Base-by-base conservation (phyloP, 2,113 vertebrate genomes). In the Penelope pileata region DNA sequence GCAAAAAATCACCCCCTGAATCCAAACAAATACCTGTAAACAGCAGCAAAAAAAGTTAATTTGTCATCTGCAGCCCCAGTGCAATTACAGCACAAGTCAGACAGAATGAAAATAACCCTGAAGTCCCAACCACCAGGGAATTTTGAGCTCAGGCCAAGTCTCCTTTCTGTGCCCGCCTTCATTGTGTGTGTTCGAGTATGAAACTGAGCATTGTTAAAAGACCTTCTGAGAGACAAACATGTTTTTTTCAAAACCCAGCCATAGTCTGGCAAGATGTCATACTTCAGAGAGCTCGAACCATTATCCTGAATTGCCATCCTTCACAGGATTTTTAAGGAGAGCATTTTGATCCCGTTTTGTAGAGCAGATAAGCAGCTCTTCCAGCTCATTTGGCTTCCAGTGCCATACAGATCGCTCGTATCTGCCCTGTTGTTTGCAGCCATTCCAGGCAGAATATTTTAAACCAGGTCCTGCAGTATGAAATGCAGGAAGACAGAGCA, bases 21-120 rank as follows among this genome's bases (percentile, higher is more conserved):
- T 91, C 82, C 90, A 94, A 91, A 91, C 64, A 90, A 80, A 92
- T 74, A 86, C 64, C 36, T 94, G 75, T 83, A 93, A 93, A 91
- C n/a, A 92, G 32, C 1, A 1, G 38, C 2, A 80, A 85, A 81
- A 68, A 40, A 86, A 66, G 66, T 87, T 91, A 92, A 93, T 91
- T 94, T 94, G 69, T 90, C 64, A 75, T 90, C 83, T 84, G 64
- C 48, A 86, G 27, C 23, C 51, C n/a, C 42, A 64, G 68, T 91
- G 54, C 47, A 90, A 86, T 91, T 93, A 83, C 23, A 86, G 40
- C 51, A 56, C 38, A 53, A 89, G 66, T 72, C 85, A 96, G 89
- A 86, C 47, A 84, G 63, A 83, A 78, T 64, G 42, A 88, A 90
- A 95, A 90, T 83, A 94, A 83, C 38, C 54, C 68, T 15, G 0